Evolutionary conservation across 1,140 invertebrate species (phyloP), one percentile per base, ranked within the genome.

Genomic region (Drosophila bipectinata): DNA sequence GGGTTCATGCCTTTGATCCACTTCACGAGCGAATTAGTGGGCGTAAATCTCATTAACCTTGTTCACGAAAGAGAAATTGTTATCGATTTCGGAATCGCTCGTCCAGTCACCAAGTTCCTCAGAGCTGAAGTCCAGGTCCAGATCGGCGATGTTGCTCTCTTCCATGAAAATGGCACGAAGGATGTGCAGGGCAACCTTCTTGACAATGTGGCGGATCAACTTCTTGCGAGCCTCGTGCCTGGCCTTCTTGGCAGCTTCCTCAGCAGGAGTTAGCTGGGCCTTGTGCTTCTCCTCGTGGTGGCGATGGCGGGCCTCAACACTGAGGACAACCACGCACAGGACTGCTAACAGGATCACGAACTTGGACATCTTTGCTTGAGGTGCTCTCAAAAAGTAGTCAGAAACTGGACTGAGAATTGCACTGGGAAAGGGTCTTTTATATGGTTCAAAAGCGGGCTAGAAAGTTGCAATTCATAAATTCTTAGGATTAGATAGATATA

Each of bases 281-380:
- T 44, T 44, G 14, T 44, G 41, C 44, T 47, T 18, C 44, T 47
- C 44, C 39, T 44, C 39, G 14, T 44, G 39, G n/a, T 44, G 39
- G 14, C 39, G 39, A 14, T 21, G 44, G 4, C 18, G 44, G 44
- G 44, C 44, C 44, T 47, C 44, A 24, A 18, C 44, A 15, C 41
- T 18, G 18, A 21, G 15, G 15, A 18, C 44, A 7, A 47, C 15
- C 14, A 21, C 44, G 9, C 15, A 18, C 15, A 47, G 44, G 18
- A 47, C 44, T 9, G 44, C 18, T 8, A 45, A 18, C 44, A 45
- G 44, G 44, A 45, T 45, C 44, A 45, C 14, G 44, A 45, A 45
- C 44, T 47, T 47, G 44, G 18, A 47, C 44, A 47, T 47, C 9
- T 44, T 18, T 47, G 18, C 44, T 47, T 8, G 15, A 44, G 41